phyloP scores from a whole-genome alignment of 1,140 invertebrate genomes.

The Zaprionus vittiger region DNA sequence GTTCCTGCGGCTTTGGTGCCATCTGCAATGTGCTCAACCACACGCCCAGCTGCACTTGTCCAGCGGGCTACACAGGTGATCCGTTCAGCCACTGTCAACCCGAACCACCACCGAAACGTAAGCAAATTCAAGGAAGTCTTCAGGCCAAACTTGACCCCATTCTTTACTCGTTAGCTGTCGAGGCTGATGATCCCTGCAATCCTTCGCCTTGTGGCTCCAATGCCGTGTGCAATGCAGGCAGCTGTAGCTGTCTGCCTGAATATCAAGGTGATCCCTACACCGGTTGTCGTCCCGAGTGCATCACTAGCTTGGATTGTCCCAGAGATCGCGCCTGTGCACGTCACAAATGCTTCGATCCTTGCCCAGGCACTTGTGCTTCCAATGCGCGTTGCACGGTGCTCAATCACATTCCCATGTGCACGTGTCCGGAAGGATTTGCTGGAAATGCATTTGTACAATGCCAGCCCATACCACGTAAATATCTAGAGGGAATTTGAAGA shows the following conservation, averaged over 20 bases:
- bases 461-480: conserved; percentile 86
- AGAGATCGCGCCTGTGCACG: conserved; percentile 90
- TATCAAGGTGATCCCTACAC: conserved; percentile 93
- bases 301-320: conserved; percentile 92
- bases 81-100: conserved; percentile 87
- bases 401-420: conserved; percentile 91
- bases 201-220: conserved; percentile 91
- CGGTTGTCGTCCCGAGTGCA: conserved; percentile 93
- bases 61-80: conserved; percentile 88
- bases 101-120: conserved; percentile 85
- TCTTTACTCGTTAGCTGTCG: conserved; percentile 75
- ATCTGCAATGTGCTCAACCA: conserved; percentile 89
- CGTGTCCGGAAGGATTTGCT: conserved; percentile 89
- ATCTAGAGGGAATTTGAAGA: conserved; percentile 35
- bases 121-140: conserved; percentile 71
- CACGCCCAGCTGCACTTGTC: conserved; percentile 89
- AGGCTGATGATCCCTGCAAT: conserved; percentile 86
- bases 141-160: conserved; percentile 85
- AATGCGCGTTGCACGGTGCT: conserved; percentile 91
- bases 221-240: conserved; percentile 89
- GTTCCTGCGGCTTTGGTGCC: conserved; percentile 88
- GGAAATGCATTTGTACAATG: conserved; percentile 88
- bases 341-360: conserved; percentile 93
- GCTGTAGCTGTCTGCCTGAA: conserved; percentile 90
- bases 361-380: conserved; percentile 90